Conservation (phyloP, 2,888 invertebrate species). For the Melanostoma scalare region DNA sequence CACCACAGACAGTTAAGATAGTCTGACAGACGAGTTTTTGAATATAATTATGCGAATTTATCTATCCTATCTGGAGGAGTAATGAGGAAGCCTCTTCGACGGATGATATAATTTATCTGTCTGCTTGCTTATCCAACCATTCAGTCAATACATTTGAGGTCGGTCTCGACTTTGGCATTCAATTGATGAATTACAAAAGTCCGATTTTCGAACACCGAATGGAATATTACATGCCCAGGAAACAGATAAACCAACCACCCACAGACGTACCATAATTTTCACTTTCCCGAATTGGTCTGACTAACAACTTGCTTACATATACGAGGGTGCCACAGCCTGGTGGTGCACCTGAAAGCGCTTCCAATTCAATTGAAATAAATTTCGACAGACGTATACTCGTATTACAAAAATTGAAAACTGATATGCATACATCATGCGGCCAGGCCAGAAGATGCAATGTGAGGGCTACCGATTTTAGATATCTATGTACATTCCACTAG, state of each 20-base stretch:
- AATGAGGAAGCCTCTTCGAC: conserved; percentile 3
- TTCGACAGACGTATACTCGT: conserved; percentile 28
- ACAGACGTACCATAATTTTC: not conserved
- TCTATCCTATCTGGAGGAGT: conserved; percentile 5
- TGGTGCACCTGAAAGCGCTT: not conserved
- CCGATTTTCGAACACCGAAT: conserved; percentile 18
- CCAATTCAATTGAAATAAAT: not conserved
- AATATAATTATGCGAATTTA: conserved; percentile 6
- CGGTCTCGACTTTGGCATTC: not conserved
- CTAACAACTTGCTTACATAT: not conserved
- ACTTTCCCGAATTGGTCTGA: not conserved
- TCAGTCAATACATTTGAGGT: conserved; percentile 6
- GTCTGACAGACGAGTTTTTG: not conserved
- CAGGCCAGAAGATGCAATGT: not conserved
- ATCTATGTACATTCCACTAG: conserved; percentile 6
- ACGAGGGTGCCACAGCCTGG: not conserved
- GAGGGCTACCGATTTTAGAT: no score
- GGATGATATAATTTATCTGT: conserved; percentile 2
- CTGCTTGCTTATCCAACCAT: conserved; percentile 1
- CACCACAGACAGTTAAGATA: conserved; percentile 14
- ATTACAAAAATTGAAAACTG: conserved; percentile 40
- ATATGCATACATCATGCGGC: conserved; percentile 13
- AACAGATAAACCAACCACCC: conserved; percentile 9
- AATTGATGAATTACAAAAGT: conserved; percentile 25
- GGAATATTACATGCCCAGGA: conserved; percentile 2